Conservation (phyloP, 2,113 vertebrate genomes). For the Litocranius walleri region DNA sequence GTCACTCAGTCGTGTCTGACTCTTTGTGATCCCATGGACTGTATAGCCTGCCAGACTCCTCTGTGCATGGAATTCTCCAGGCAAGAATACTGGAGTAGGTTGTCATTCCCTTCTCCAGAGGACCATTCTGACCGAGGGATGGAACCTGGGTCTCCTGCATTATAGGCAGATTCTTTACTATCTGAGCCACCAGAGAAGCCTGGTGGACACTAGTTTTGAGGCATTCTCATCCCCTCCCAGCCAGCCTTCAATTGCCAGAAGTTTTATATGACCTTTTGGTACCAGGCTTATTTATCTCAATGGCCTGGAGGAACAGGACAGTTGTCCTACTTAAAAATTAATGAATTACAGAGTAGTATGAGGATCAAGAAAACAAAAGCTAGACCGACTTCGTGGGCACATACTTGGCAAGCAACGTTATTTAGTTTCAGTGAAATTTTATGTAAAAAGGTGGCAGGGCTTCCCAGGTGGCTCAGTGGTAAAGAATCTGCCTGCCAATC, state of each 20-base stretch:
- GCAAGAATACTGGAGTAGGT: not conserved
- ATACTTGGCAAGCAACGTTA: not conserved
- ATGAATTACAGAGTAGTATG: not conserved
- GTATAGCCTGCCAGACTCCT: not conserved
- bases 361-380: not conserved
- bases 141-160: not conserved
- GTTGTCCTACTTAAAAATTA: not conserved
- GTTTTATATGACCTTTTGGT: not conserved
- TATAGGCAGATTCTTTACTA: not conserved
- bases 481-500: not conserved
- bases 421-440: not conserved
- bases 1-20: fast-evolving
- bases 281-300: not conserved
- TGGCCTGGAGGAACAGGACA: not conserved
- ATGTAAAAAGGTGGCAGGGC: not conserved
- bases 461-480: not conserved
- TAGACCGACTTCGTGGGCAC: not conserved
- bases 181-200: not conserved
- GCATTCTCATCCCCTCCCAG: fast-evolving
- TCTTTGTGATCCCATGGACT: not conserved
- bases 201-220: not conserved
- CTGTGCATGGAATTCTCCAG: not conserved
- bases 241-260: not conserved
- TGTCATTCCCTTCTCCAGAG: not conserved
- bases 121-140: not conserved